A percentile compares a stretch with the other conserved stretches of the same genome.
Conservation (phyloP, 2,797 vertebrate genomes). For the Malurus splendens region DNA sequence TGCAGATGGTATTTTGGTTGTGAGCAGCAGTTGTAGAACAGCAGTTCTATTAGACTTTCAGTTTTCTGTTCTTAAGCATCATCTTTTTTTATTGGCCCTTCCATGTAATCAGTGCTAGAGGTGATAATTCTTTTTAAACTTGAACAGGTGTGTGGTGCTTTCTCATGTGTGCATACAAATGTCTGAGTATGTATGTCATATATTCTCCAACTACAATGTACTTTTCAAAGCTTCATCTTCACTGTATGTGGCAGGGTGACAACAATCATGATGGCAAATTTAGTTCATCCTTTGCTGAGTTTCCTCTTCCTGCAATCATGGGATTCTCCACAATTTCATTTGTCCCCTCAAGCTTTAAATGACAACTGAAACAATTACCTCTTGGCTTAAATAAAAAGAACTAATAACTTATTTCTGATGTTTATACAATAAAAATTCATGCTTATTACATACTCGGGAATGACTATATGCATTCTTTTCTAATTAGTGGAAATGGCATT, state of each 20-base stretch:
- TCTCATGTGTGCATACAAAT: background rate
- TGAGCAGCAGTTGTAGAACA: background rate
- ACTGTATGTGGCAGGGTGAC: background rate
- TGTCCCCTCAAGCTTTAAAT: conserved; percentile 10
- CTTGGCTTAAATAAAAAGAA: conserved; percentile 18
- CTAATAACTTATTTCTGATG: conserved; percentile 18
- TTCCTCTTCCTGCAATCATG: background rate
- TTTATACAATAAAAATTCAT: background rate
- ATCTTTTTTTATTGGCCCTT: background rate
- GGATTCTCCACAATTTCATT: background rate
- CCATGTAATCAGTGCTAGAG: background rate
- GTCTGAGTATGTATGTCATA: background rate
- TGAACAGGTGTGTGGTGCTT: background rate
- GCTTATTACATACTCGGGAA: conserved; percentile 5
- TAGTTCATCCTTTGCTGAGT: background rate
- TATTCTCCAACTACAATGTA: background rate
- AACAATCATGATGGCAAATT: background rate
- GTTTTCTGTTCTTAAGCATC: background rate
- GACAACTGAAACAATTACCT: background rate
- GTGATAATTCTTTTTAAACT: background rate
- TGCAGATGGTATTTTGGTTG: background rate
- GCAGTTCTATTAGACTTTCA: background rate
- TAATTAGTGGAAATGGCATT: background rate
- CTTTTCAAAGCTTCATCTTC: background rate
- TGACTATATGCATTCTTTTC: conserved; percentile 14